phyloP scores from a whole-genome alignment of 2,888 invertebrate genomes.

The Conistra vaccinii region DNA sequence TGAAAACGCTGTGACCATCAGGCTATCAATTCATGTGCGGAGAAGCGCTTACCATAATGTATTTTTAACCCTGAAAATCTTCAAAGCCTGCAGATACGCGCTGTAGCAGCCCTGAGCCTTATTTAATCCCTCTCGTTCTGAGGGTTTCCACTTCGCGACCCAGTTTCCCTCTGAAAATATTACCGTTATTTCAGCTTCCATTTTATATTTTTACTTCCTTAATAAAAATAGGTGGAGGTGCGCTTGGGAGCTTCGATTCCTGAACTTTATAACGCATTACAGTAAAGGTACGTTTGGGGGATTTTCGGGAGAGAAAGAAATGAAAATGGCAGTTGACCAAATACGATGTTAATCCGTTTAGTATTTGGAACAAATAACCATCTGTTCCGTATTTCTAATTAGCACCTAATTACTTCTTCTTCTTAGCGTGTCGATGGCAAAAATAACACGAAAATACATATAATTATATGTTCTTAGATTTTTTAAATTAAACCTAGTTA shows the following conservation, averaged over 20 bases:
- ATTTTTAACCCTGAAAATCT: slow-evolving; percentile 48
- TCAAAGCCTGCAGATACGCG: slow-evolving; percentile 40
- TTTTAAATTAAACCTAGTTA: too few relatives aligned
- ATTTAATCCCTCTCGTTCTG: slow-evolving; percentile 63
- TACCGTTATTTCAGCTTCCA: slow-evolving; percentile 62
- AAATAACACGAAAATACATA: too few relatives aligned
- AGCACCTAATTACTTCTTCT: too few relatives aligned
- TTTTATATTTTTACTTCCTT: slow-evolving; percentile 65
- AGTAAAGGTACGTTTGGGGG: not conserved
- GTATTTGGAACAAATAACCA: not conserved
- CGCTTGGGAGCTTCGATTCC: slow-evolving; percentile 34
- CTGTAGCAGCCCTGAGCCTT: slow-evolving; percentile 58
- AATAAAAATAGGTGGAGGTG: slow-evolving; percentile 57
- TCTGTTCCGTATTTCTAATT: not conserved
- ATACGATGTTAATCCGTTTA: not conserved
- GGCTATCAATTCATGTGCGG: slow-evolving; percentile 24
- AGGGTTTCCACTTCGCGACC: slow-evolving; percentile 69
- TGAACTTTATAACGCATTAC: slow-evolving; percentile 26
- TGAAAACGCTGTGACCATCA: not conserved
- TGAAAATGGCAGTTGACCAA: not conserved
- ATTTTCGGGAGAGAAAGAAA: not conserved
- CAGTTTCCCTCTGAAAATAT: slow-evolving; percentile 73
- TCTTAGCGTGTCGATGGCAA: too few relatives aligned
- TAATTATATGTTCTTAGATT: too few relatives aligned
- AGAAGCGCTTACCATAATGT: slow-evolving; percentile 46